Conservation (phyloP, 2,888 invertebrate species). For the Nemoura dubitans region DNA sequence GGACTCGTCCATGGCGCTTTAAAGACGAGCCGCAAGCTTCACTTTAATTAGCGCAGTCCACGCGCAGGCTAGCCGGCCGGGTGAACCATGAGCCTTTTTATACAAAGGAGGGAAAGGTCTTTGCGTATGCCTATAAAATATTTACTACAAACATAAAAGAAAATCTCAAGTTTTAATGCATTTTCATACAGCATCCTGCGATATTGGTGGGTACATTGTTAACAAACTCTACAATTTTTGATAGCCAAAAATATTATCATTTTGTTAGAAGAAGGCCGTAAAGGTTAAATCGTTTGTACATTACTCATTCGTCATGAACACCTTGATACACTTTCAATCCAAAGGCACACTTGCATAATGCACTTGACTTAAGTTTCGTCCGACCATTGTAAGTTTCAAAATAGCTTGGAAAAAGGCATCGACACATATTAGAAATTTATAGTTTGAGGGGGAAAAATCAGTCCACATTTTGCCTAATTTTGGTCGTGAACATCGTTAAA, state of each 20-base stretch:
- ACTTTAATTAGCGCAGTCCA: not conserved
- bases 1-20: not conserved
- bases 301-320: not conserved
- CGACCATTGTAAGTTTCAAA: too few relatives aligned
- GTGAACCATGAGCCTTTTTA: not conserved
- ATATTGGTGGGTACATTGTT: not conserved
- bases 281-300: not conserved
- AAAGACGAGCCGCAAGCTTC: not conserved
- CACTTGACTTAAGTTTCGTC: too few relatives aligned
- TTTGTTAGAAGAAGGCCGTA: not conserved
- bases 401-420: too few relatives aligned
- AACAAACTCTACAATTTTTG: not conserved
- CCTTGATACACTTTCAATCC: too few relatives aligned
- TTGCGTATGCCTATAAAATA: not conserved
- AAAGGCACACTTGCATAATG: too few relatives aligned
- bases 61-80: not conserved
- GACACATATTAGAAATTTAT: too few relatives aligned
- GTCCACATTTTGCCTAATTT: too few relatives aligned
- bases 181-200: not conserved
- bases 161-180: not conserved
- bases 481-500: too few relatives aligned
- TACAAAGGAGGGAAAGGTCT: not conserved
- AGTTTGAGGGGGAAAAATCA: too few relatives aligned
- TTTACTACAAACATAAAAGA: not conserved
- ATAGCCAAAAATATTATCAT: not conserved